phyloP scores from a whole-genome alignment of 2,113 vertebrate species.

The Steatornis caripensis region DNA sequence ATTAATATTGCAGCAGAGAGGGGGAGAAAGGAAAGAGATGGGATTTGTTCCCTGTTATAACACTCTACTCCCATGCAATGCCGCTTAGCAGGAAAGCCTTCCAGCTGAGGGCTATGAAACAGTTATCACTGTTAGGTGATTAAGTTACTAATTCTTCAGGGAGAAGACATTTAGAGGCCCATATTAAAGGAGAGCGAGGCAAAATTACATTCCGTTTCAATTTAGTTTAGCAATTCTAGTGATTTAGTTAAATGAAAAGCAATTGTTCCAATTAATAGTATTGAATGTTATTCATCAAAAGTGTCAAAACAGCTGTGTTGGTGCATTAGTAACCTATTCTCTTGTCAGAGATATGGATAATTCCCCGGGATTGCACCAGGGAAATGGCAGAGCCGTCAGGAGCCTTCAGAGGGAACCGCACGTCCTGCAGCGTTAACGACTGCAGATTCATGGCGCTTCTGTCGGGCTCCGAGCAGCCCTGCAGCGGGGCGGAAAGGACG shows the following conservation, averaged over 20 bases:
- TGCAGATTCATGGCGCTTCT: background rate
- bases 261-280: conserved; percentile 93
- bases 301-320: conserved; percentile 83
- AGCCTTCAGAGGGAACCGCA: background rate
- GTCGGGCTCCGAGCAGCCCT: background rate
- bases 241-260: conserved; percentile 90
- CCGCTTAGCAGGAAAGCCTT: conserved; percentile 74
- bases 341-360: conserved; percentile 78
- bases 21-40: conserved; percentile 52
- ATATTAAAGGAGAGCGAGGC: conserved; percentile 77
- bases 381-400: conserved; percentile 33
- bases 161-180: conserved; percentile 84
- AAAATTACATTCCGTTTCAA: conserved; percentile 84
- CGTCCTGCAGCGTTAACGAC: background rate
- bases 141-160: conserved; percentile 87
- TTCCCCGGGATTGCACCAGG: conserved; percentile 61
- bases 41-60: conserved; percentile 53
- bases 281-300: conserved; percentile 90
- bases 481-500: background rate
- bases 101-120: conserved; percentile 79
- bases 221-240: conserved; percentile 84
- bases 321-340: conserved; percentile 84
- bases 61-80: conserved; percentile 54
- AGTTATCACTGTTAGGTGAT: conserved; percentile 86
- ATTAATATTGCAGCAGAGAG: conserved; percentile 69